A percentile compares a stretch with the other conserved stretches of the same genome.
These are phyloP conservation scores for Caenorhabditis sinica DNA, from an alignment of 2,888 invertebrate genomes.

Conservation along the genomic window DNA sequence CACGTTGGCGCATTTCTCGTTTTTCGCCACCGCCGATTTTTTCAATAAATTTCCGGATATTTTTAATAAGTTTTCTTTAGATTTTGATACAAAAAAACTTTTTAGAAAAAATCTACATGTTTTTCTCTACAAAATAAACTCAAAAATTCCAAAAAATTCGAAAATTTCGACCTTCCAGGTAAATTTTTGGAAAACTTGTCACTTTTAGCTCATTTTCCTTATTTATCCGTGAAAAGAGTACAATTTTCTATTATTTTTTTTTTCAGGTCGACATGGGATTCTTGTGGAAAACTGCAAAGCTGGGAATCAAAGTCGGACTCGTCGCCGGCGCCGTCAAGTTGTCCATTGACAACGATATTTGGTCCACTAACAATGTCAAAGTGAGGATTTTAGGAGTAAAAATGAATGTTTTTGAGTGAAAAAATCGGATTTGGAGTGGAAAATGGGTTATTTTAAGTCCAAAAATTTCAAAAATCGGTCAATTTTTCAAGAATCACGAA, in stretches of 20 bases:
- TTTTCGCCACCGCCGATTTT: not conserved
- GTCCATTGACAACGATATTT: constrained; percentile 81
- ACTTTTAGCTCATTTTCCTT: not conserved
- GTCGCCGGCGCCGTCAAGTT: constrained; percentile 81
- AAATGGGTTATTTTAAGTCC: not conserved
- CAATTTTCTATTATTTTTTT: not conserved
- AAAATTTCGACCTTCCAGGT: not conserved
- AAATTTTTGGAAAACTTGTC: not conserved
- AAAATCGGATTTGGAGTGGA: not conserved
- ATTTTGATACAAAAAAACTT: not conserved
- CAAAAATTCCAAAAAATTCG: not conserved
- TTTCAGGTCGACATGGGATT: constrained; percentile 59
- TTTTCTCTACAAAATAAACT: not conserved
- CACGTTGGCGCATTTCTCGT: not conserved
- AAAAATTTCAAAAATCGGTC: too few relatives aligned
- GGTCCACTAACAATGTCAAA: constrained; percentile 79
- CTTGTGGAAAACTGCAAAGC: constrained; percentile 70
- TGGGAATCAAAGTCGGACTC: constrained; percentile 76
- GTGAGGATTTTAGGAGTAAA: constrained; percentile 51
- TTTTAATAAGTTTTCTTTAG: not conserved
- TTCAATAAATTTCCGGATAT: not conserved
- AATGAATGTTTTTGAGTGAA: not conserved
- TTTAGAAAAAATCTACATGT: not conserved
- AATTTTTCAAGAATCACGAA: too few relatives aligned
- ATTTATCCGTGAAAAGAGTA: not conserved